Percentiles rank a stretch among this genome's conserved stretches.
These are phyloP conservation scores for Onychomys torridus DNA, from an alignment of 2,797 vertebrate genomes.

Conservation along the genomic window DNA sequence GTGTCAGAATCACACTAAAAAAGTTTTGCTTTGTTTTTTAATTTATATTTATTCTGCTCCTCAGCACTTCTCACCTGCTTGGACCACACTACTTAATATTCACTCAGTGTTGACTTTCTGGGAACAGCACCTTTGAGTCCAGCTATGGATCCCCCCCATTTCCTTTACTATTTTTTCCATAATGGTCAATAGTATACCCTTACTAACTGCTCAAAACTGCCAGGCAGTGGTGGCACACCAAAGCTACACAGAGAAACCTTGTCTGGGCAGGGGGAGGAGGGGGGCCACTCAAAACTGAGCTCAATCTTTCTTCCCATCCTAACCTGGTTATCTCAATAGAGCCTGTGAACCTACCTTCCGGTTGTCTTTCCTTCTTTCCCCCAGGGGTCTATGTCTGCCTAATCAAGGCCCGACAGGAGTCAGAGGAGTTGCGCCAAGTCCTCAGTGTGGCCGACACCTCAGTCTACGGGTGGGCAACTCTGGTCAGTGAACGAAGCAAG, in stretches of 20 bases:
- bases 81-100: not conserved
- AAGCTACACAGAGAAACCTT: too few relatives aligned
- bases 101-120: not conserved
- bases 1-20: not conserved
- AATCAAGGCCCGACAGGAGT: slow-evolving; percentile 68
- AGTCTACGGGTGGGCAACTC: slow-evolving; percentile 70
- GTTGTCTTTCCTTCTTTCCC: not conserved
- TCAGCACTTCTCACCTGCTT: not conserved
- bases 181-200: not conserved
- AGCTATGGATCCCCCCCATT: not conserved
- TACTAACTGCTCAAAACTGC: not conserved
- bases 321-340: not conserved
- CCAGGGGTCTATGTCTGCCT: slow-evolving; percentile 83
- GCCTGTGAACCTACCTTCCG: slow-evolving; percentile 9
- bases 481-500: slow-evolving; percentile 42
- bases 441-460: slow-evolving; percentile 78
- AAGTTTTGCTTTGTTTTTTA: not conserved
- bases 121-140: not conserved
- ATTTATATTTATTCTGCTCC: not conserved
- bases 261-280: too few relatives aligned
- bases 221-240: too few relatives aligned
- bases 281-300: not conserved
- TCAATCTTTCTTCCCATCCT: not conserved
- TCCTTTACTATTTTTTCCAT: not conserved
- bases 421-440: slow-evolving; percentile 68